phyloP scores from a whole-genome alignment of 2,113 vertebrate genomes.

The Oreochromis spilurus region DNA sequence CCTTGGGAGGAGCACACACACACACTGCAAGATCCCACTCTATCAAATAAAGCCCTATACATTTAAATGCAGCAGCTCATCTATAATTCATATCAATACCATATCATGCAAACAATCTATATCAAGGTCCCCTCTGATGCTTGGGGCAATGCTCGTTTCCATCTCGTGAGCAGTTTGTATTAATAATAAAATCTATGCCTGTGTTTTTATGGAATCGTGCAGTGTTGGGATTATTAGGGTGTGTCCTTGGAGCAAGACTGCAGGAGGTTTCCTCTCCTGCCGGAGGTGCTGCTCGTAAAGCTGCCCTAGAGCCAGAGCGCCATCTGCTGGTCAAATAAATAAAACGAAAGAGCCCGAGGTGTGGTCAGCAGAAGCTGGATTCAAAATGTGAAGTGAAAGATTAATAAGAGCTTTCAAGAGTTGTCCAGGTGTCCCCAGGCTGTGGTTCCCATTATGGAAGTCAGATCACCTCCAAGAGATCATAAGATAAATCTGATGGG shows the following conservation, averaged over 20 bases:
- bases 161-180: background rate
- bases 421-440: background rate
- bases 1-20: background rate
- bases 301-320: constrained; percentile 4
- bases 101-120: background rate
- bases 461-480: background rate
- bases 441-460: background rate
- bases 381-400: background rate
- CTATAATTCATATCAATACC: constrained; percentile 19
- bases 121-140: background rate
- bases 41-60: background rate
- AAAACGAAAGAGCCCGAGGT: background rate
- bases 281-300: background rate
- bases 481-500: background rate
- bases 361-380: background rate
- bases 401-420: background rate
- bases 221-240: background rate
- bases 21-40: background rate
- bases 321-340: constrained; percentile 17
- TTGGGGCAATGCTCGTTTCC: background rate
- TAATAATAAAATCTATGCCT: background rate
- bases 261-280: background rate
- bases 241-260: background rate
- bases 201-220: background rate
- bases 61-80: constrained; percentile 11